phyloP scores from a whole-genome alignment of 2,113 vertebrate species.

The Microcebus murinus region DNA sequence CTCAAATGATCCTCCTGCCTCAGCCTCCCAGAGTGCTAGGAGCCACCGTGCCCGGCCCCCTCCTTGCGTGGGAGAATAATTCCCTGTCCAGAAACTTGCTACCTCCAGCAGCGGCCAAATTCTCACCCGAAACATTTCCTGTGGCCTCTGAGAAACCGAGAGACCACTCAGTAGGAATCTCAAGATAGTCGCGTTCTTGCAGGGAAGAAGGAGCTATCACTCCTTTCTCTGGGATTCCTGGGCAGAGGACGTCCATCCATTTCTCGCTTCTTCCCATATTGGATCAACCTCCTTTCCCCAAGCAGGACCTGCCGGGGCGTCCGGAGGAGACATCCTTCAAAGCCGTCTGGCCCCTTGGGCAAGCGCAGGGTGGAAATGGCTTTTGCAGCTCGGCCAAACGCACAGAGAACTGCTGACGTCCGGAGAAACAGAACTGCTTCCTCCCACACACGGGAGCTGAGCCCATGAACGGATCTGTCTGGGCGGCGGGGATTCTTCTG shows the following conservation, averaged over 20 bases:
- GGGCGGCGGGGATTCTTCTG: neutral
- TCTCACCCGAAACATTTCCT: neutral
- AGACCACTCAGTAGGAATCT: neutral
- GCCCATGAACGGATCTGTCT: neutral
- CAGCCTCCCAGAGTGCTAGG: too few relatives aligned
- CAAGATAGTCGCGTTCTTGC: rapidly evolving
- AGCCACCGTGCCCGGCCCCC: too few relatives aligned
- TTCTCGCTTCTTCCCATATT: rapidly evolving
- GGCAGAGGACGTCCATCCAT: rapidly evolving
- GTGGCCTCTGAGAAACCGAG: neutral
- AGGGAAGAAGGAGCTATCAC: rapidly evolving
- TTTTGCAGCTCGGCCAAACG: neutral
- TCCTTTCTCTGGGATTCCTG: neutral
- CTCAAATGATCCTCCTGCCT: too few relatives aligned
- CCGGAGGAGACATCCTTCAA: neutral
- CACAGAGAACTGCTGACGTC: neutral
- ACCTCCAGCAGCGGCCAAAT: neutral
- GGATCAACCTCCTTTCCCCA: too few relatives aligned
- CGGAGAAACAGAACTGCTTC: neutral
- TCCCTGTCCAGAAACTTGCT: neutral
- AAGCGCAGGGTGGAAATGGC: rapidly evolving
- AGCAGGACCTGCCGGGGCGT: neutral
- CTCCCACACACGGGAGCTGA: neutral
- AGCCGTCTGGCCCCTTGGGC: neutral
- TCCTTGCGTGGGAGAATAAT: rapidly evolving